phyloP scores from a whole-genome alignment of 2,888 invertebrate genomes.

The Agapostemon virescens region DNA sequence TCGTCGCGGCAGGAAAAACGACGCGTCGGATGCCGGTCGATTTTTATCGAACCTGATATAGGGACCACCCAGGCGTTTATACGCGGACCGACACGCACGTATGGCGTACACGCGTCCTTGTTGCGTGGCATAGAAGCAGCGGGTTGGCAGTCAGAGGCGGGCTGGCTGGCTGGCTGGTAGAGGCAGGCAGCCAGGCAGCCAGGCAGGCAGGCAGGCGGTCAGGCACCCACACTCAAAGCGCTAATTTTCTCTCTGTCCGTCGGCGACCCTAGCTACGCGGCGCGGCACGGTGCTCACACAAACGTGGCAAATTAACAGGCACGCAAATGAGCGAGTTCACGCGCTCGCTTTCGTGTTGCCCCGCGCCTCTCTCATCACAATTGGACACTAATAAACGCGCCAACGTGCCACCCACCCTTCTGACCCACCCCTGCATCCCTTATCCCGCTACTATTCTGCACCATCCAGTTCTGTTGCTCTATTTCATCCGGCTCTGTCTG shows the following conservation, averaged over 20 bases:
- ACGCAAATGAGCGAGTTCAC: constrained; percentile 79
- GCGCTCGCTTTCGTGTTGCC: constrained; percentile 74
- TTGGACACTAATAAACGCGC: constrained; percentile 78
- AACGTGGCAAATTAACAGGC: constrained; percentile 78
- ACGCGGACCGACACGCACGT: constrained; percentile 54
- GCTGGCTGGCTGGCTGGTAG: constrained; percentile 2
- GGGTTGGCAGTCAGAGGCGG: background rate
- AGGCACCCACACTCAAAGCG: constrained; percentile 68
- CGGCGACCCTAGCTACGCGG: constrained; percentile 53
- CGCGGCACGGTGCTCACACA: constrained; percentile 65
- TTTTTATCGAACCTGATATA: constrained; percentile 45
- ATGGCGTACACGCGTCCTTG: constrained; percentile 42
- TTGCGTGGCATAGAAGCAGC: constrained; percentile 23
- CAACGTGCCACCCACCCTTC: constrained; percentile 41
- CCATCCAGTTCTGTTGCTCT: constrained; percentile 8
- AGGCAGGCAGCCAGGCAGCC: background rate
- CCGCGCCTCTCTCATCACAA: constrained; percentile 71
- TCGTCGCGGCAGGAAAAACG: constrained; percentile 22
- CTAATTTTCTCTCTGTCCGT: constrained; percentile 74
- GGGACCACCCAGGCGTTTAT: constrained; percentile 64
- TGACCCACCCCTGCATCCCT: constrained; percentile 27
- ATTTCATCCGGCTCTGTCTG: constrained; percentile 1
- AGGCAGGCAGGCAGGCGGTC: constrained; percentile 33
- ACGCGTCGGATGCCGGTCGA: constrained; percentile 35
- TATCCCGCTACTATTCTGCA: constrained; percentile 18